These are phyloP conservation scores for Rhynchotus rufescens DNA, from an alignment of 2,797 vertebrate species.

Conservation along the genomic window DNA sequence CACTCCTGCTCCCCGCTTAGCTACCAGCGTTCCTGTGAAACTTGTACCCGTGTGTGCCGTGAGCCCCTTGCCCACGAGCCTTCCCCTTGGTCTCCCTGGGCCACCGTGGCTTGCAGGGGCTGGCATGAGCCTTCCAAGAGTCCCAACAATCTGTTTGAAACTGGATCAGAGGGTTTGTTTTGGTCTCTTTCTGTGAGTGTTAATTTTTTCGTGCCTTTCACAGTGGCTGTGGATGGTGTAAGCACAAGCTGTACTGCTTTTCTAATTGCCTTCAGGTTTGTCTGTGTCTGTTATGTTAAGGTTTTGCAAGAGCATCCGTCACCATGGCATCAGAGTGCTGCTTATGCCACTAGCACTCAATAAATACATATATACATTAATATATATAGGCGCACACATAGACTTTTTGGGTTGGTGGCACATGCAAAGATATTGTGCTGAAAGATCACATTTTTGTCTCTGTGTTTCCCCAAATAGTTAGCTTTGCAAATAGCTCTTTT, in stretches of 20 bases:
- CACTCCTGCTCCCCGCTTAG: not conserved
- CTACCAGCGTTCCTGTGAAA: not conserved
- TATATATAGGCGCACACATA: not conserved
- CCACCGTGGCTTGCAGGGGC: fast-evolving
- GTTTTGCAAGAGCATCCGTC: not conserved
- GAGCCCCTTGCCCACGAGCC: not conserved
- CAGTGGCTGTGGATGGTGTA: not conserved
- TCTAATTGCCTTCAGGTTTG: not conserved
- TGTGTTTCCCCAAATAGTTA: not conserved
- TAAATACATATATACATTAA: not conserved
- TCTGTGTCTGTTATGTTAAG: not conserved
- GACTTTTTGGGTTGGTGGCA: not conserved
- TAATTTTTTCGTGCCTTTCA: conserved; percentile 18
- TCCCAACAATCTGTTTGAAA: conserved; percentile 46
- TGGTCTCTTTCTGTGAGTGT: conserved; percentile 7
- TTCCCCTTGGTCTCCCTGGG: fast-evolving
- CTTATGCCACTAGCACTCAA: not conserved
- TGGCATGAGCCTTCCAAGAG: conserved; percentile 10
- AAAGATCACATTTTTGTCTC: not conserved
- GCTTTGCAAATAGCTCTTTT: not conserved
- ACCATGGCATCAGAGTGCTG: conserved; percentile 19
- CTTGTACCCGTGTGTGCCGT: not conserved
- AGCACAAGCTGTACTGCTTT: not conserved
- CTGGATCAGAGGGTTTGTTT: conserved; percentile 18
- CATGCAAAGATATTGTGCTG: not conserved